Conservation (phyloP, 2,113 vertebrate species). For the Saguinus imperator region DNA sequence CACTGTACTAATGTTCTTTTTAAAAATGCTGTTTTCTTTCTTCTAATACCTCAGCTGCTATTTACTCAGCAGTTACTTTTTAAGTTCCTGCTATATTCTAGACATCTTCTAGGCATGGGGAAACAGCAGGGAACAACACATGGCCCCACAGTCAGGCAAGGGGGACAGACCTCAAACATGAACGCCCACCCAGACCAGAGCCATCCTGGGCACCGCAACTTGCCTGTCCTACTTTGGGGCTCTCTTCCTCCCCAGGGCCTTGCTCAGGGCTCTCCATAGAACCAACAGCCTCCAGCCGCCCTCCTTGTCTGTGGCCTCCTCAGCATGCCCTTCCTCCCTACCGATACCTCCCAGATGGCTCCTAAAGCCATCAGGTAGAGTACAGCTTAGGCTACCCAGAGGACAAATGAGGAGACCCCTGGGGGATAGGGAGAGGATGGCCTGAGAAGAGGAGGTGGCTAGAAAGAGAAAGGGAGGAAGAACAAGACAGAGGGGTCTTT, state of each 20-base stretch:
- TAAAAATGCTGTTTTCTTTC: background rate
- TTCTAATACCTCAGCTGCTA: background rate
- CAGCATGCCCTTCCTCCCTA: background rate
- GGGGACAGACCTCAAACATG: background rate
- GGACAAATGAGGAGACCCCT: accelerated
- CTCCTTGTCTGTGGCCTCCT: background rate
- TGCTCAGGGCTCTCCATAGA: background rate
- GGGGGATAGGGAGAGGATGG: accelerated
- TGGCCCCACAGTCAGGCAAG: background rate
- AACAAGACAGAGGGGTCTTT: background rate
- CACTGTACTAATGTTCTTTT: background rate
- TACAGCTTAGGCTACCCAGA: background rate
- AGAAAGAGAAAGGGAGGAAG: background rate
- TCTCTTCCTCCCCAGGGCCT: background rate
- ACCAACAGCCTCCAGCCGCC: background rate
- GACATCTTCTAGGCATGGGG: background rate
- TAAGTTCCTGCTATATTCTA: background rate
- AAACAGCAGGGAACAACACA: background rate
- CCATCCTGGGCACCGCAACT: background rate
- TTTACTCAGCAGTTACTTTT: background rate
- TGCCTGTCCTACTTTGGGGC: background rate
- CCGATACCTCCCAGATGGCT: background rate
- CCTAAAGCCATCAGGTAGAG: background rate
- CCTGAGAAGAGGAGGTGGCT: background rate
- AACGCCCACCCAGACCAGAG: background rate